These are phyloP conservation scores for Taenaris catops DNA, from an alignment of 2,888 invertebrate genomes.

Conservation along the genomic window DNA sequence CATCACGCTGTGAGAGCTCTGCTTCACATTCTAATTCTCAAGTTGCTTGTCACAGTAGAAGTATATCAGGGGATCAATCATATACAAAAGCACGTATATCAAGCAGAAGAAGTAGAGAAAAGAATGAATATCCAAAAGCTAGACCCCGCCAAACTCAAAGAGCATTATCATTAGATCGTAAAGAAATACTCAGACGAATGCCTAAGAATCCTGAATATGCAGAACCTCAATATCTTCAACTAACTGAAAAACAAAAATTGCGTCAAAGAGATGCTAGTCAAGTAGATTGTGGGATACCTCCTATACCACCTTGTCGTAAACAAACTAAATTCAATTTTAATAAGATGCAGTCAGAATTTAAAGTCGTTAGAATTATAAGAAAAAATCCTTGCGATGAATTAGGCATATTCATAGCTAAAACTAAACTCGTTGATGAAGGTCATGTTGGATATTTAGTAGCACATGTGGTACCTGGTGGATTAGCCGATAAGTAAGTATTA, in stretches of 20 bases:
- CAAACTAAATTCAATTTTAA: slow-evolving; percentile 47
- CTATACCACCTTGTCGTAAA: slow-evolving; percentile 69
- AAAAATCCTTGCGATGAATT: slow-evolving; percentile 81
- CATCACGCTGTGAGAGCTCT: slow-evolving; percentile 74
- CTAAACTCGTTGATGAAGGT: slow-evolving; percentile 80
- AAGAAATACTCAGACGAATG: slow-evolving; percentile 73
- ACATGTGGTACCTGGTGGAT: slow-evolving; percentile 84
- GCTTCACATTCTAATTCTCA: slow-evolving; percentile 62
- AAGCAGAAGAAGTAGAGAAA: slow-evolving; percentile 61
- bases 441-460: slow-evolving; percentile 84
- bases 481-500: slow-evolving; percentile 84
- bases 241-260: slow-evolving; percentile 74
- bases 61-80: slow-evolving; percentile 71
- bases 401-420: slow-evolving; percentile 86
- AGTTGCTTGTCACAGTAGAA: slow-evolving; percentile 63
- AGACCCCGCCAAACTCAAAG: slow-evolving; percentile 65
- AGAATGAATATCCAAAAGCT: slow-evolving; percentile 49
- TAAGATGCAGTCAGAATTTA: slow-evolving; percentile 52
- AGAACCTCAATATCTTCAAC: slow-evolving; percentile 64
- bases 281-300: slow-evolving; percentile 66
- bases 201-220: slow-evolving; percentile 59
- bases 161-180: slow-evolving; percentile 76
- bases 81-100: slow-evolving; percentile 56
- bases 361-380: slow-evolving; percentile 78
- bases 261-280: slow-evolving; percentile 60